Conservation (phyloP, 2,888 invertebrate genomes). For the Diogma glabrata region DNA sequence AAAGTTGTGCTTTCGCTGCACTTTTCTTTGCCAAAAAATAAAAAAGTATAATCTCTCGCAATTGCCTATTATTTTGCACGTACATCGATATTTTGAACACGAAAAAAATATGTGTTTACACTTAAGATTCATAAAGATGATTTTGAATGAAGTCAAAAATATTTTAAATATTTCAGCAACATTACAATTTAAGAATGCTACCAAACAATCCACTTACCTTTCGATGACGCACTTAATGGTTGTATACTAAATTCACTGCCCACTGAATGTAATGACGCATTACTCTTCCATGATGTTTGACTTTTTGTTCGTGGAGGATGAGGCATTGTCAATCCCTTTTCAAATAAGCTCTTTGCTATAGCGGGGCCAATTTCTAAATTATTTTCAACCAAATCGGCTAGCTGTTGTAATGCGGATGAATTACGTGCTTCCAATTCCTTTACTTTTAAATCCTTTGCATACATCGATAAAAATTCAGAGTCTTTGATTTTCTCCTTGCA, state of each 20-base stretch:
- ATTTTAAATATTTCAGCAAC: too few species aligned
- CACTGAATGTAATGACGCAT: slow-evolving; percentile 23
- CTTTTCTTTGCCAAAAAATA: too few species aligned
- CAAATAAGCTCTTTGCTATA: slow-evolving; percentile 27
- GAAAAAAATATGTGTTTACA: too few species aligned
- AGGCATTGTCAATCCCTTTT: slow-evolving; percentile 32
- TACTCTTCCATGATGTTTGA: slow-evolving; percentile 26
- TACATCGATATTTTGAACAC: too few species aligned
- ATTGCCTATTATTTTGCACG: too few species aligned
- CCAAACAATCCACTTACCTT: slow-evolving; percentile 1
- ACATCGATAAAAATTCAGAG: slow-evolving; percentile 24
- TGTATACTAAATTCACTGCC: slow-evolving; percentile 14
- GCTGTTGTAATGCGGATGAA: slow-evolving; percentile 40
- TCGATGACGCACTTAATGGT: slow-evolving; percentile 20
- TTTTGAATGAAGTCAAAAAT: too few species aligned
- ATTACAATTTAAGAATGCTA: too few species aligned
- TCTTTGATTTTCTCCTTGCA: slow-evolving; percentile 27
- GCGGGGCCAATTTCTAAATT: slow-evolving; percentile 26
- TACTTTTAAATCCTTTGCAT: slow-evolving; percentile 43
- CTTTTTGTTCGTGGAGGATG: slow-evolving; percentile 15
- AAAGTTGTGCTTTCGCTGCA: too few species aligned
- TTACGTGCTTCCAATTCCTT: slow-evolving; percentile 49
- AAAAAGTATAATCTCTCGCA: too few species aligned
- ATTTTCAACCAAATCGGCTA: slow-evolving; percentile 40
- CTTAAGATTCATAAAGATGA: too few species aligned